These are phyloP conservation scores for Ctenopoma multispine DNA, from an alignment of 2,797 vertebrate species.

Conservation along the genomic window DNA sequence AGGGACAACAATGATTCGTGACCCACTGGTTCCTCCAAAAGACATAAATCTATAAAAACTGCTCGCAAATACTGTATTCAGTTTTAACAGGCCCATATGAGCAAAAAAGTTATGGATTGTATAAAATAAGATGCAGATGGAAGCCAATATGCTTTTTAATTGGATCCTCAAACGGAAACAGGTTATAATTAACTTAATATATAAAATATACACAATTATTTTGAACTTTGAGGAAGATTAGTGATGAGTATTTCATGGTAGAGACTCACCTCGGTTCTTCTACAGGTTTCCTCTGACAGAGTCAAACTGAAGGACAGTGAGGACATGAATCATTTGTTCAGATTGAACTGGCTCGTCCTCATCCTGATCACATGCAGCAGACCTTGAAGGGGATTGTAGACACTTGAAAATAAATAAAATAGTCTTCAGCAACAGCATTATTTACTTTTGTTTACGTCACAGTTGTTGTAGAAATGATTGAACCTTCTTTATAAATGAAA, in stretches of 20 bases:
- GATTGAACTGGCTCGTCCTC: conserved; percentile 16
- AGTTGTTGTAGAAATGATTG: no score
- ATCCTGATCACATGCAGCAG: conserved; percentile 27
- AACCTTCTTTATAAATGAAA: no score
- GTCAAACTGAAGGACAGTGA: conserved; percentile 20
- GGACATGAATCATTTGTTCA: conserved; percentile 28
- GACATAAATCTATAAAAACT: not conserved
- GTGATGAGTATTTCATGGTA: not conserved
- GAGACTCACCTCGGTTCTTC: not conserved
- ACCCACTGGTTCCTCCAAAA: not conserved
- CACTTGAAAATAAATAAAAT: not conserved
- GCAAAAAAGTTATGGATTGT: no score
- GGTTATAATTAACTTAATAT: no score
- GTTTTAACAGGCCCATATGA: no score
- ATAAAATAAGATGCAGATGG: no score
- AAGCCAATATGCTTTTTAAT: no score
- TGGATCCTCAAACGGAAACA: no score
- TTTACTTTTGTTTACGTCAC: no score
- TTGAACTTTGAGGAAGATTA: not conserved
- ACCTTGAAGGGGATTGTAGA: conserved; percentile 35
- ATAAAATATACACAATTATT: no score
- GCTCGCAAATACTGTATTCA: no score
- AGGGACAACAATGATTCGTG: not conserved
- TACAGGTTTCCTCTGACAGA: conserved; percentile 13
- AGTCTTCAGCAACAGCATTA: no score